Conservation (phyloP, 2,888 invertebrate genomes). For the Stratiomys singularior region DNA sequence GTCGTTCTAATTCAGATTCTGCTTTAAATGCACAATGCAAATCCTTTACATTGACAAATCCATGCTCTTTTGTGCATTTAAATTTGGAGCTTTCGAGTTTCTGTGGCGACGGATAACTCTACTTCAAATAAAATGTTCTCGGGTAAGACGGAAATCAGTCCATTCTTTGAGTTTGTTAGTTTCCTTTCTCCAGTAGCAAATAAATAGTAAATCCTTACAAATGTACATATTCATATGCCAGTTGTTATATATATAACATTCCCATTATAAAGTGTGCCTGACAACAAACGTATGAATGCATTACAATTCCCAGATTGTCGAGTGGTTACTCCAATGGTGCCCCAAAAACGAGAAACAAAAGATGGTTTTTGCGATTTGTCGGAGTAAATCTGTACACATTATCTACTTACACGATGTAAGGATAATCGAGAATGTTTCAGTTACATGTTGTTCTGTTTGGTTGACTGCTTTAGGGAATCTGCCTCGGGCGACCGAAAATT, state of each 20-base stretch:
- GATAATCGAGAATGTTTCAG: not conserved
- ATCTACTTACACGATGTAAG: not conserved
- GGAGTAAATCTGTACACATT: not conserved
- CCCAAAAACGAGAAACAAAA: not conserved
- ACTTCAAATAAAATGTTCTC: constrained; percentile 13
- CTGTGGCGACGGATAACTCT: not conserved
- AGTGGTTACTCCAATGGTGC: not conserved
- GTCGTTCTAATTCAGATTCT: too few relatives aligned
- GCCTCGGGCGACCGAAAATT: too few relatives aligned
- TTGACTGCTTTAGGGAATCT: too few relatives aligned
- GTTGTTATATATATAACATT: too few relatives aligned
- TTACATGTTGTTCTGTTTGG: too few relatives aligned
- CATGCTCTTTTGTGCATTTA: not conserved
- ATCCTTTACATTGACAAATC: not conserved
- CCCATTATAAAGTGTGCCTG: too few relatives aligned
- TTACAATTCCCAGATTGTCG: not conserved
- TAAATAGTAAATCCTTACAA: too few relatives aligned
- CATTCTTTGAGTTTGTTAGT: too few relatives aligned
- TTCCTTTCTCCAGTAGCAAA: too few relatives aligned
- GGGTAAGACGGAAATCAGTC: not conserved
- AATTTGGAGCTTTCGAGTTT: not conserved
- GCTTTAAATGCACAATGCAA: not conserved
- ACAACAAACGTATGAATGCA: not conserved
- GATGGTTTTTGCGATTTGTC: not conserved
- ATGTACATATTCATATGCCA: too few relatives aligned